phyloP scores from a whole-genome alignment of 2,113 vertebrate genomes.

The Paracanthobrama guichenoti region DNA sequence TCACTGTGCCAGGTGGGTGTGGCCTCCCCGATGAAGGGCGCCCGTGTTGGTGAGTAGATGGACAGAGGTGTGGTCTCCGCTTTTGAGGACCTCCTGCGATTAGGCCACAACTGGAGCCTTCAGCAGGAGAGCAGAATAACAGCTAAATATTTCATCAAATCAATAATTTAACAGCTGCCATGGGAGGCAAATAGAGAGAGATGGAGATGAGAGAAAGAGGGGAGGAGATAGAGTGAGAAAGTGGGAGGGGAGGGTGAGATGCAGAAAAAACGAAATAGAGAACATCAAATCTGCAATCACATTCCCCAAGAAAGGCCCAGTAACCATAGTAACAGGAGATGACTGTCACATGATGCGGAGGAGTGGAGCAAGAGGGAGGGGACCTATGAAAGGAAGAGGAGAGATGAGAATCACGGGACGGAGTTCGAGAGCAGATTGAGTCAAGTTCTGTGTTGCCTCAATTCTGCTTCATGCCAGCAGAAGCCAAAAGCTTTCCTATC shows the following conservation, averaged over 20 bases:
- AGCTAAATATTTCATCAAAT: slow-evolving; percentile 79
- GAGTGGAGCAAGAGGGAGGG: slow-evolving; percentile 59
- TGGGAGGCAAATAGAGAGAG: slow-evolving; percentile 54
- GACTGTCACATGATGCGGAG: slow-evolving; percentile 76
- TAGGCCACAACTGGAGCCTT: slow-evolving; percentile 62
- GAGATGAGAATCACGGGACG: slow-evolving; percentile 52
- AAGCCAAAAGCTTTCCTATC: slow-evolving; percentile 13
- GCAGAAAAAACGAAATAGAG: slow-evolving; percentile 51
- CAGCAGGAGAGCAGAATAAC: slow-evolving; percentile 70
- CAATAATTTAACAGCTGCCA: slow-evolving; percentile 72
- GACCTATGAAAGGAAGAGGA: slow-evolving; percentile 36
- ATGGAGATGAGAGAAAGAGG: slow-evolving; percentile 34
- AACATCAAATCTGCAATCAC: slow-evolving; percentile 61
- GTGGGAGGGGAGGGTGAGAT: slow-evolving; percentile 44
- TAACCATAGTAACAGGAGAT: slow-evolving; percentile 79
- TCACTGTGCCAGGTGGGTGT: slow-evolving; percentile 33
- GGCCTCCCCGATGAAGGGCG: slow-evolving; percentile 4
- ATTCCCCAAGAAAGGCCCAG: slow-evolving; percentile 74
- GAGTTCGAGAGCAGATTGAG: slow-evolving; percentile 22
- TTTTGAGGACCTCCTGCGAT: slow-evolving; percentile 53
- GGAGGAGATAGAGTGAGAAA: slow-evolving; percentile 32
- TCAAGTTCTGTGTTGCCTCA: slow-evolving; percentile 8
- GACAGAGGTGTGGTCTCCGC: slow-evolving; percentile 17
- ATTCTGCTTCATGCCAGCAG: background rate
- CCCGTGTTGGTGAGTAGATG: background rate